Percentiles rank a stretch among this genome's conserved stretches.
Conservation (phyloP, 2,888 invertebrate species). For the Hypsopygia costalis region DNA sequence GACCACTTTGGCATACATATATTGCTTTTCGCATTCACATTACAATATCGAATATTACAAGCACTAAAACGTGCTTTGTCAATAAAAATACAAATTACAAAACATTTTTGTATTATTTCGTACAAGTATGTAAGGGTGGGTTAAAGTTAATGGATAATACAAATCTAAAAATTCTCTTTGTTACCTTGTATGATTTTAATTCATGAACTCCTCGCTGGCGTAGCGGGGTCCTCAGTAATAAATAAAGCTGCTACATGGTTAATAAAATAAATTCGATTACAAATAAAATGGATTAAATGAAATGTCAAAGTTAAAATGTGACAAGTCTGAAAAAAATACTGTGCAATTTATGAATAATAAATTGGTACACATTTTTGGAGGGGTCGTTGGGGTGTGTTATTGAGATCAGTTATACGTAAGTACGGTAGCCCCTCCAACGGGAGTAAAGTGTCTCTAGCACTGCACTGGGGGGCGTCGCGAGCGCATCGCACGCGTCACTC, state of each 20-base stretch:
- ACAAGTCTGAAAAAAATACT: constrained; percentile 16
- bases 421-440: constrained; percentile 2
- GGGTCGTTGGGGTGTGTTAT: constrained; percentile 44
- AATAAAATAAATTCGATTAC: neutral
- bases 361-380: constrained; percentile 25
- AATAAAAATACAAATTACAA: constrained; percentile 10
- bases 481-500: constrained; percentile 43
- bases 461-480: neutral
- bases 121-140: constrained; percentile 10
- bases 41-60: constrained; percentile 26
- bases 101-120: constrained; percentile 15
- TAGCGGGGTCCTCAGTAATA: neutral
- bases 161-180: constrained; percentile 8
- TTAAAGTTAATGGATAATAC: constrained; percentile 6
- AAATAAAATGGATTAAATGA: constrained; percentile 1
- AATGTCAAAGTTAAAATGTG: constrained; percentile 13
- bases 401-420: constrained; percentile 39
- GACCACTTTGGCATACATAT: constrained; percentile 1
- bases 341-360: constrained; percentile 17
- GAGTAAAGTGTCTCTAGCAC: neutral
- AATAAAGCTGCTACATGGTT: neutral
- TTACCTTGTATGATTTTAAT: constrained; percentile 1
- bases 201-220: neutral
- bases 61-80: constrained; percentile 52
- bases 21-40: constrained; percentile 17